A percentile compares a stretch with the other conserved stretches of the same genome.
These are phyloP conservation scores for Melanerpes formicivorus DNA, from an alignment of 2,113 vertebrate species.

Conservation along the genomic window DNA sequence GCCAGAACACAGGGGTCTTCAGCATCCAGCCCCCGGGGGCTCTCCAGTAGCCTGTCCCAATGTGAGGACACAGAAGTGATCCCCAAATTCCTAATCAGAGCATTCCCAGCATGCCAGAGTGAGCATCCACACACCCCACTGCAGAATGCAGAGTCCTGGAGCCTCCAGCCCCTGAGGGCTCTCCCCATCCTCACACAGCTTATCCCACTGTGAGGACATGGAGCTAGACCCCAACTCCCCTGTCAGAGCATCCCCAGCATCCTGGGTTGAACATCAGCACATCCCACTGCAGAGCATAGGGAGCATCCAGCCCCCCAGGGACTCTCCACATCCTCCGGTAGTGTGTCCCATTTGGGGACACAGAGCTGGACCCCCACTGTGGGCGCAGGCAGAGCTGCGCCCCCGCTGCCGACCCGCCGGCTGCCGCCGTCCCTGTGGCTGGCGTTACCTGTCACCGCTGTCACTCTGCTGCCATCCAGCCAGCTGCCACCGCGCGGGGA, in stretches of 20 bases:
- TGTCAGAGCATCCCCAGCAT: too few relatives aligned
- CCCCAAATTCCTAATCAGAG: neutral
- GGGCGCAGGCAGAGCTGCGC: neutral
- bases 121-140: too few relatives aligned
- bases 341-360: neutral
- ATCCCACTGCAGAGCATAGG: too few relatives aligned
- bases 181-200: too few relatives aligned
- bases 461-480: slow-evolving; percentile 18
- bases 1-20: fast-evolving
- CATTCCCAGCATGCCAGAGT: too few relatives aligned
- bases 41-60: neutral
- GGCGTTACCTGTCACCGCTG: slow-evolving; percentile 63
- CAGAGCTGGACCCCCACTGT: neutral
- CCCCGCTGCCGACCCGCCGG: neutral
- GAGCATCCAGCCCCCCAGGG: neutral
- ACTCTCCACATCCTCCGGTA: fast-evolving
- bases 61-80: neutral
- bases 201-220: too few relatives aligned
- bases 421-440: neutral
- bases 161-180: too few relatives aligned
- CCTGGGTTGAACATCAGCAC: too few relatives aligned
- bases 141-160: too few relatives aligned
- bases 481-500: slow-evolving; percentile 52
- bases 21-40: neutral
- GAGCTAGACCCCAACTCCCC: neutral